Base-by-base conservation (phyloP, 2,888 invertebrate species). In the Colostygia pectinataria region DNA sequence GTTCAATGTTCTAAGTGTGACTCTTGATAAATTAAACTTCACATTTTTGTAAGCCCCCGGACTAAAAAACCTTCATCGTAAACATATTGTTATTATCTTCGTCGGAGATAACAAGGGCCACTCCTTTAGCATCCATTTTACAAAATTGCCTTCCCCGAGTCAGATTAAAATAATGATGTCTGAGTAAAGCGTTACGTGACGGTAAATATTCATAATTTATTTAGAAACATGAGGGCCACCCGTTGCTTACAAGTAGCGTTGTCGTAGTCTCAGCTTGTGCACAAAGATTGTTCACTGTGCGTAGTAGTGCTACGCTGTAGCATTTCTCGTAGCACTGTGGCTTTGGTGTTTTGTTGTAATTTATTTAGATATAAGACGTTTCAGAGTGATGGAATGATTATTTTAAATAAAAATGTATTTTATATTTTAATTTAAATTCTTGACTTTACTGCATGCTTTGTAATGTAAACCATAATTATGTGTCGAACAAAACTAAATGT, bases 141-240 rank as follows among this genome's bases (percentile, higher is more conserved):
- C 63, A 61, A 80, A 83, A 84, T 80, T 75, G 71, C 78, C 74
- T 67, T 80, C 80, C 76, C 69, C 64, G 73, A 76, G 77, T 76
- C 70, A 78, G 80, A 85, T 85, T 85, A 83, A 83, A 86, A 82
- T 86, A 84, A 85, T 83, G 78, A 80, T 74, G 77, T 77, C 80
- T 67, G 74, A 77, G 83, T 82, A 83, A 82, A 82, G 74, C 77
- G 74, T 82, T 74, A 77, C 75, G 74, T 80, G 75, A 75, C 75
- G 75, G 81, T 84, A 83, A 83, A 87, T 84, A 84, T 85, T 84
- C 81, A 85, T 83, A 80, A 86, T 84, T 84, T 84, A 84, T 83
- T 83, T 77, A 78, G 79, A 81, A 82, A 78, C 82, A 83, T 78
- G 79, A 82, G 82, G 83, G 79, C 74, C 5, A 63, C 64, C 65